Conservation (phyloP, 2,888 invertebrate species). For the Dermolepida albohirtum region DNA sequence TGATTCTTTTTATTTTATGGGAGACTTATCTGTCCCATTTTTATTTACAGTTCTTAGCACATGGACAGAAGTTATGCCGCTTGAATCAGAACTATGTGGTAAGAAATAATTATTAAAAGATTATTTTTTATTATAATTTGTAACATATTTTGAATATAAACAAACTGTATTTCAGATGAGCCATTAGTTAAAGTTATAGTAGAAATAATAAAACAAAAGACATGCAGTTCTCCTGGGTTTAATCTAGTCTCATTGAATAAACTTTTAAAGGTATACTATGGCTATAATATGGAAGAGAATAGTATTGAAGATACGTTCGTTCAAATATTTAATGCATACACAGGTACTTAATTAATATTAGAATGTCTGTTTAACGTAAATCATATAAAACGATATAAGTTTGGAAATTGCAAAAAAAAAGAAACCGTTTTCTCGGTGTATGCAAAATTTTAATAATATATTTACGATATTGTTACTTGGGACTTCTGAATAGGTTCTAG, state of each 20-base stretch:
- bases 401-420: too few species aligned
- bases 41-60: constrained; percentile 62
- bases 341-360: constrained; percentile 55
- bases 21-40: constrained; percentile 59
- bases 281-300: constrained; percentile 60
- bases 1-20: constrained; percentile 64
- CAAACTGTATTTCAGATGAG: constrained; percentile 56
- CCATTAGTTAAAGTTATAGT: constrained; percentile 62
- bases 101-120: constrained; percentile 39
- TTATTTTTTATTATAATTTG: neutral
- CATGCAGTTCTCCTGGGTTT: constrained; percentile 53
- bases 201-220: constrained; percentile 58
- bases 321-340: constrained; percentile 59
- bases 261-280: constrained; percentile 60
- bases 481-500: too few species aligned
- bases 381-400: too few species aligned
- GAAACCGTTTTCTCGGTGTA: too few species aligned
- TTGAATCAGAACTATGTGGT: constrained; percentile 54
- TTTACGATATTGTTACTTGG: too few species aligned
- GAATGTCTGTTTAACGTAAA: too few species aligned
- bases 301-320: constrained; percentile 55
- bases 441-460: too few species aligned
- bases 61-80: constrained; percentile 66
- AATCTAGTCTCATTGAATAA: constrained; percentile 59
- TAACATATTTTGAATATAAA: neutral